Evolutionary conservation across 2,888 invertebrate species (phyloP).

Genomic region (Scaptomyza cyrtandrae): DNA sequence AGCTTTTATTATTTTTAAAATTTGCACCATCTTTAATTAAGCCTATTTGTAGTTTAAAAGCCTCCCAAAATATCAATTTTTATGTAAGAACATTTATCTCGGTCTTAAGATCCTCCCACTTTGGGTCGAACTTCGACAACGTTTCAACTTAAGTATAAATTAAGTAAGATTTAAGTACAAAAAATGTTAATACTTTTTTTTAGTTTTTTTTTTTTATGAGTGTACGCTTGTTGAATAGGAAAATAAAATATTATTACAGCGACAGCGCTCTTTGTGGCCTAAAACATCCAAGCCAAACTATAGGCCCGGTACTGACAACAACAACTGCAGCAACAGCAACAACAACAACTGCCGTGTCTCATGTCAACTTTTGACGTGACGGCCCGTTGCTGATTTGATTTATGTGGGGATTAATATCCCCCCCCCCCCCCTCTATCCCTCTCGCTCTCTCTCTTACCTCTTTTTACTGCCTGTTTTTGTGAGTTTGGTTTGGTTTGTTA

Average conservation of each 20-base stretch:
- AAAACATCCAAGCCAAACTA: constrained; percentile 6
- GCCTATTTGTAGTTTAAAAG: too few relatives aligned
- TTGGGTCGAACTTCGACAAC: neutral
- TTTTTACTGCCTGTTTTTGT: constrained; percentile 14
- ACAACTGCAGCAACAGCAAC: neutral
- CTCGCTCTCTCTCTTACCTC: neutral
- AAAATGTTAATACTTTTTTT: neutral
- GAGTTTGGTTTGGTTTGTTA: constrained; percentile 29
- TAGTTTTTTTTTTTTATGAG: neutral
- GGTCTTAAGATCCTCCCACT: neutral
- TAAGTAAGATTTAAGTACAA: neutral
- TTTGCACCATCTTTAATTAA: too few relatives aligned
- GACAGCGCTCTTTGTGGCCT: constrained; percentile 10
- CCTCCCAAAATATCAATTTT: too few relatives aligned
- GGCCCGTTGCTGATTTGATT: constrained; percentile 63
- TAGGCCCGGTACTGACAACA: constrained; percentile 11
- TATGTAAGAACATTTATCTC: too few relatives aligned
- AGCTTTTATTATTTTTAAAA: too few relatives aligned
- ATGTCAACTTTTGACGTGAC: constrained; percentile 59
- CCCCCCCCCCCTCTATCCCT: neutral
- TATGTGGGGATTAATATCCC: constrained; percentile 69
- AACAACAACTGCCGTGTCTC: constrained; percentile 29
- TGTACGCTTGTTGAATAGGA: constrained; percentile 24
- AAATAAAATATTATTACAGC: constrained; percentile 33
- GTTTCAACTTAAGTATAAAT: too few relatives aligned